phyloP scores from a whole-genome alignment of 2,888 invertebrate species.

The Sialis fuliginosa region DNA sequence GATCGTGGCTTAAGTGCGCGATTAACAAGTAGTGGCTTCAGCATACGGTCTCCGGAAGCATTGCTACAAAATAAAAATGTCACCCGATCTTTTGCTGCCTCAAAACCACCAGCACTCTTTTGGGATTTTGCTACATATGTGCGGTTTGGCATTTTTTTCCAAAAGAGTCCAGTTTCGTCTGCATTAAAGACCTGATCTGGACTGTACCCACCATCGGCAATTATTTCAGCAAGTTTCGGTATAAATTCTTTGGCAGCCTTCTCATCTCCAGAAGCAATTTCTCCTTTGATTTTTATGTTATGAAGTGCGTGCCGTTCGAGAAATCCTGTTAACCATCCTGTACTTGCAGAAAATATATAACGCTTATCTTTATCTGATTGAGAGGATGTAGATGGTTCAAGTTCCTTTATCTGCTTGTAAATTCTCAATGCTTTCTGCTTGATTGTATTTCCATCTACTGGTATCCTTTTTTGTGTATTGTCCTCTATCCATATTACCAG shows the following conservation, averaged over 20 bases:
- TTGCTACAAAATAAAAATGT: conserved; percentile 9
- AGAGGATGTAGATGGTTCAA: conserved; percentile 7
- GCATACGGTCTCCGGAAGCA: conserved; percentile 8
- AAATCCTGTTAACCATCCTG: conserved; percentile 11
- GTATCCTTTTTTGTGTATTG: conserved; percentile 9
- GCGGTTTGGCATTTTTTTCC: conserved; percentile 9
- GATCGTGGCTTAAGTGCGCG: conserved; percentile 8
- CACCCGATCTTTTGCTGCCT: conserved; percentile 8
- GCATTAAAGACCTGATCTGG: conserved; percentile 6
- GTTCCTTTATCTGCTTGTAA: conserved; percentile 9
- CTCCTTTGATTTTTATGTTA: conserved; percentile 12
- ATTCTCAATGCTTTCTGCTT: conserved; percentile 9
- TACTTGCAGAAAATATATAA: conserved; percentile 8
- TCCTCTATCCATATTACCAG: conserved; percentile 12
- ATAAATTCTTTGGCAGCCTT: conserved; percentile 1
- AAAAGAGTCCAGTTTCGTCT: conserved; percentile 9
- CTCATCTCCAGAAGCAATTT: conserved; percentile 11
- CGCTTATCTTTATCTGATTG: conserved; percentile 1
- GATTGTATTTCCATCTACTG: conserved; percentile 10
- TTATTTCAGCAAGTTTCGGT: background rate
- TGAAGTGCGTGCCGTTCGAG: conserved; percentile 11
- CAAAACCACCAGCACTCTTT: conserved; percentile 8
- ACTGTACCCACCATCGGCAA: background rate
- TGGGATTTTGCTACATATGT: conserved; percentile 8
- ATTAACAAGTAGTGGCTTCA: conserved; percentile 10